phyloP scores from a whole-genome alignment of 2,888 invertebrate species.

The Halictus quadricinctus region DNA sequence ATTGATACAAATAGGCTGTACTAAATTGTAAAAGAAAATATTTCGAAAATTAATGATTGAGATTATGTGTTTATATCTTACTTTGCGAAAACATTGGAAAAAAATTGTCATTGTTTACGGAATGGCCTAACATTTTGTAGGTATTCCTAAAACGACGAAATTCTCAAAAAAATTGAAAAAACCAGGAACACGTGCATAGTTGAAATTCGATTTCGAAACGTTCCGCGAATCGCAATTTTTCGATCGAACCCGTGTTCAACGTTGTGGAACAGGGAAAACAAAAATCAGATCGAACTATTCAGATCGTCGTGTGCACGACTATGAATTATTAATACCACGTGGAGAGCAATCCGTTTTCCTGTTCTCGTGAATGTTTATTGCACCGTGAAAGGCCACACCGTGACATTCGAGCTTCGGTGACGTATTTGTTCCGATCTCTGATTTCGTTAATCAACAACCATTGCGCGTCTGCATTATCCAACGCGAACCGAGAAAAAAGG shows the following conservation, averaged over 20 bases:
- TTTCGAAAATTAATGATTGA: background rate
- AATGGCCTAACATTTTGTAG: too few relatives aligned
- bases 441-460: constrained; percentile 50
- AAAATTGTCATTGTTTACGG: too few relatives aligned
- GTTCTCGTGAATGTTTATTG: constrained; percentile 35
- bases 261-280: constrained; percentile 11
- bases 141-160: background rate
- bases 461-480: constrained; percentile 12
- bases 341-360: constrained; percentile 13
- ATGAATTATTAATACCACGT: constrained; percentile 48
- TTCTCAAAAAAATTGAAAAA: background rate
- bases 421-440: constrained; percentile 42
- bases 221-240: constrained; percentile 9
- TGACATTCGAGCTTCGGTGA: constrained; percentile 47
- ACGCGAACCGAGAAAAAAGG: background rate
- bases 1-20: too few relatives aligned
- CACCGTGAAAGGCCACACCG: constrained; percentile 44
- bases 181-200: background rate
- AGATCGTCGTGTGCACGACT: background rate
- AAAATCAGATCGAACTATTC: background rate
- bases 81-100: too few relatives aligned
- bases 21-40: background rate
- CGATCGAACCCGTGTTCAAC: background rate
- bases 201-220: constrained; percentile 25
- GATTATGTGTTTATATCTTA: too few relatives aligned